Evolutionary conservation across 2,113 vertebrate genomes (phyloP).

Genomic region (Helogale parvula): DNA sequence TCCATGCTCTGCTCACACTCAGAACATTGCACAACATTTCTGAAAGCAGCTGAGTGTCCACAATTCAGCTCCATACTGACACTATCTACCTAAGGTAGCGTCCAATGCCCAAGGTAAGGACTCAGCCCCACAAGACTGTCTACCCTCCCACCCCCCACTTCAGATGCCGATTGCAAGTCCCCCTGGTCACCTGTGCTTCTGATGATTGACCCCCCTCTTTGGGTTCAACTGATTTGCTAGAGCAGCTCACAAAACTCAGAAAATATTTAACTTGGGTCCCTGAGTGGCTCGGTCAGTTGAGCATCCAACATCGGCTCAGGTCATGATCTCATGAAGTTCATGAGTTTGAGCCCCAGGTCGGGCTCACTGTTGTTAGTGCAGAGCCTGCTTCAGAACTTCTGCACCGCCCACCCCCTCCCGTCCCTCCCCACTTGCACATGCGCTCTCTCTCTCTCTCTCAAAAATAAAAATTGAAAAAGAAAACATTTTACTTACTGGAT

Average conservation of each 20-base stretch:
- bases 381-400: no score
- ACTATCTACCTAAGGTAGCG: neutral
- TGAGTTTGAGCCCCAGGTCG: no score
- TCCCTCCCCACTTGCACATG: no score
- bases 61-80: neutral
- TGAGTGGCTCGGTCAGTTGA: no score
- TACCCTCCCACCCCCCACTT: neutral
- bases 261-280: neutral
- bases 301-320: no score
- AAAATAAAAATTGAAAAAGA: no score
- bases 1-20: neutral
- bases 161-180: neutral
- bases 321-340: no score
- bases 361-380: no score
- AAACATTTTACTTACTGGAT: neutral
- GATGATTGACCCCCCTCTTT: neutral
- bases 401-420: no score
- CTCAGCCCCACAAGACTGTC: neutral
- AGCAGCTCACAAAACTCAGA: neutral
- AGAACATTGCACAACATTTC: neutral
- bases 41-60: neutral
- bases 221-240: neutral
- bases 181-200: neutral
- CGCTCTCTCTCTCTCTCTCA: no score
- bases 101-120: neutral